Conservation (phyloP, 2,888 invertebrate species). For the Cloeon dipterum region DNA sequence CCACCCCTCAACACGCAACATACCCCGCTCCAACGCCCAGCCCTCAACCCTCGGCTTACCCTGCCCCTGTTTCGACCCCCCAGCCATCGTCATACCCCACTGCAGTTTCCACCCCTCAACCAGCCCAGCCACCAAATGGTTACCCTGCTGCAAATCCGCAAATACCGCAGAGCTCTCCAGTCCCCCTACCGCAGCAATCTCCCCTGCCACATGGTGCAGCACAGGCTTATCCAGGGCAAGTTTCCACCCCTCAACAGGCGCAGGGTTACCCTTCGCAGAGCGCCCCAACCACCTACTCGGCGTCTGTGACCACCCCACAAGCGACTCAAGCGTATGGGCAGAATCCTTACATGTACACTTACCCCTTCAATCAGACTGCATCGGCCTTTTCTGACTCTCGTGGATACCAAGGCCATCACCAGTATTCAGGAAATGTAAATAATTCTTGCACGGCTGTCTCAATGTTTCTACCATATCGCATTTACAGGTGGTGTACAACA, state of each 20-base stretch:
- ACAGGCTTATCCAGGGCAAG: no score
- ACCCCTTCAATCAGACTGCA: no score
- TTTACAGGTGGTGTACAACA: neutral
- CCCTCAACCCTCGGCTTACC: conserved; percentile 1
- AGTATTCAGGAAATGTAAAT: neutral
- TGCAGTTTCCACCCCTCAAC: neutral
- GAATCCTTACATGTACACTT: no score
- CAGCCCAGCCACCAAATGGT: conserved; percentile 10
- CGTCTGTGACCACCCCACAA: neutral
- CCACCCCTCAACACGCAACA: neutral
- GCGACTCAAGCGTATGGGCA: neutral
- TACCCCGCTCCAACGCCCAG: conserved; percentile 3
- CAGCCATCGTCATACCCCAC: neutral
- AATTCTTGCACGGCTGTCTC: neutral
- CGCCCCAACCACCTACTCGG: neutral
- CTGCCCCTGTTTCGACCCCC: neutral
- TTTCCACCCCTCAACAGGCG: no score
- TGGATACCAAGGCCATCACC: no score
- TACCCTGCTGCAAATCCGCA: conserved; percentile 7
- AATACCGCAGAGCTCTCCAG: conserved; percentile 9
- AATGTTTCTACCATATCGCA: neutral
- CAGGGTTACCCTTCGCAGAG: conserved; percentile 2
- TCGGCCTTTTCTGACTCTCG: no score
- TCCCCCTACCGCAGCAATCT: conserved; percentile 11
- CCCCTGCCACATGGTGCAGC: conserved; percentile 11